Conservation (phyloP, 1,140 invertebrate genomes). For the Ceratitis capitata region DNA sequence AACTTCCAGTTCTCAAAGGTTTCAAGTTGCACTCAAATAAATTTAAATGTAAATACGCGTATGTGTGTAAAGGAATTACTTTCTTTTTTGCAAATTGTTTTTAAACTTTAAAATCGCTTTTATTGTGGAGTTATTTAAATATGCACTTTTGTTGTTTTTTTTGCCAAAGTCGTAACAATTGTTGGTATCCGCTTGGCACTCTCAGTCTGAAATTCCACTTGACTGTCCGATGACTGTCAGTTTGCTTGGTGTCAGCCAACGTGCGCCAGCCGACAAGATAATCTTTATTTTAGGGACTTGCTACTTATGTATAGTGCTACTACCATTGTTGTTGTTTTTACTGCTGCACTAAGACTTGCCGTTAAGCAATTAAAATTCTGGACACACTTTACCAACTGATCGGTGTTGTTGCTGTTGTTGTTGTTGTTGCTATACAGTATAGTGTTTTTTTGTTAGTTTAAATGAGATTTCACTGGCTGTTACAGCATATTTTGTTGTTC, state of each 20-base stretch:
- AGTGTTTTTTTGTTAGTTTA: background rate
- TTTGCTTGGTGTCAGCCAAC: background rate
- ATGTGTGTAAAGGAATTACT: background rate
- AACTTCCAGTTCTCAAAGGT: background rate
- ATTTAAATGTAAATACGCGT: background rate
- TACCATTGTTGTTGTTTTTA: background rate
- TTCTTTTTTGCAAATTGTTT: background rate
- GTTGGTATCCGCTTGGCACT: background rate
- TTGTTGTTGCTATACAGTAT: background rate
- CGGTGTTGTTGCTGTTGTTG: slow-evolving; percentile 31
- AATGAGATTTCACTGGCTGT: background rate
- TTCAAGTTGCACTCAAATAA: background rate
- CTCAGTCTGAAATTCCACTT: background rate
- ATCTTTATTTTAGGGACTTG: background rate
- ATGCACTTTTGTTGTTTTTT: too few relatives aligned
- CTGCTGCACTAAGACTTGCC: background rate
- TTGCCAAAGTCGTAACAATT: too few relatives aligned
- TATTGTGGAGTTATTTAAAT: background rate
- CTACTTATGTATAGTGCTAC: slow-evolving; percentile 3
- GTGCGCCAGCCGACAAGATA: slow-evolving; percentile 7
- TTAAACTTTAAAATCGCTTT: background rate
- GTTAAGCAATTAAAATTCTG: slow-evolving; percentile 38
- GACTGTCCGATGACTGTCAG: background rate
- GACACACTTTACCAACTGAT: slow-evolving; percentile 34
- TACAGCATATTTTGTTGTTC: background rate